Base-by-base conservation (phyloP, 2,113 vertebrate genomes). In the Sprattus sprattus region DNA sequence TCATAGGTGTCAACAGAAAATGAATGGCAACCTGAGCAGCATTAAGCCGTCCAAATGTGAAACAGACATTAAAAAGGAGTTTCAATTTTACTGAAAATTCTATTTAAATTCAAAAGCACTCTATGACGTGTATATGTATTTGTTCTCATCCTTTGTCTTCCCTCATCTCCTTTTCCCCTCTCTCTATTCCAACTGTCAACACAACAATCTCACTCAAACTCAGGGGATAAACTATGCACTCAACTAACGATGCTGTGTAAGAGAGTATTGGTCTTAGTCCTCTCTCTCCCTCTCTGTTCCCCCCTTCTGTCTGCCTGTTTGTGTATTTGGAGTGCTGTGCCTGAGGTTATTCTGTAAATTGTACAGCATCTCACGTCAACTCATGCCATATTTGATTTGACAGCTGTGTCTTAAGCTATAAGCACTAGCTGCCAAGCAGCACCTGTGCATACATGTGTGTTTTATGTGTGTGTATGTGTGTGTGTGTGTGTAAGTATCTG, bases 351-450 rank as follows among this genome's bases (percentile, higher is more conserved):
- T 90, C 83, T 88, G 83, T 89, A 89, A 90, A 83, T 85, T 88
- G 81, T 86, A 82, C 81, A 78, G 52, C 86, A 50, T 85, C 71
- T 78, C 71, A 78, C 71, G 71, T 78, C 86, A 90, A 83, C 85
- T 90, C 88, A 89, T 67, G 81, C 89, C 83, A 92, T 78, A 91
- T 91, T 90, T 88, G 83, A 85, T 88, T 88, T 89, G 89, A 91
- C 91, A 88, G 86, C 87, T 86, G 88, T 88, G 86, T 87, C 85
- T 32, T 88, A 90, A 89, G 83, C 88, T 87, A 85, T 88, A 88
- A 89, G 88, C 78, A 85, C 86, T 71, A 83, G 52, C 86, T 89
- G 45, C 89, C 82, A 85, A 83, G 82, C 86, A 90, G 87, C 81
- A 49, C 85, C 32, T 86, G 45, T 85, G 49, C 82, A 44, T 85